phyloP scores from a whole-genome alignment of 2,888 invertebrate genomes.

The Rotaria socialis region DNA sequence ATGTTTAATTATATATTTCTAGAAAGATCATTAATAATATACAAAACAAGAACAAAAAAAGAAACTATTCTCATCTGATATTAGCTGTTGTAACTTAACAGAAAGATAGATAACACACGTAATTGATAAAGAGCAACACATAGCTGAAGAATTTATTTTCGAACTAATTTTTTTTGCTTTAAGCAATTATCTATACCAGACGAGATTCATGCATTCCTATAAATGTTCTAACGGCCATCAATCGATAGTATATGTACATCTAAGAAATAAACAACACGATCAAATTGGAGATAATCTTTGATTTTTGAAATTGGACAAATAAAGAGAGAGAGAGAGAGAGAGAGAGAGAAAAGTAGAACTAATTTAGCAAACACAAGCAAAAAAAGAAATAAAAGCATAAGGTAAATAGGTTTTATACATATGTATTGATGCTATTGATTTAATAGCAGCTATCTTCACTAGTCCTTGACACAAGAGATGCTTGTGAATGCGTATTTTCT shows the following conservation, averaged over 20 bases:
- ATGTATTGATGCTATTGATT: neutral
- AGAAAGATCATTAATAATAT: neutral
- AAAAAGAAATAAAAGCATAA: neutral
- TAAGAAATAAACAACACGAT: neutral
- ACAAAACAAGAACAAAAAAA: neutral
- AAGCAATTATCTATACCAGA: neutral
- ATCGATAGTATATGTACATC: neutral
- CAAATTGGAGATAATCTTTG: neutral
- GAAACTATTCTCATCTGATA: neutral
- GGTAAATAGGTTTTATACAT: neutral
- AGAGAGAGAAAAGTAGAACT: neutral
- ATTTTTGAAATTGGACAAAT: neutral
- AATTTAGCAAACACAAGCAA: too few species aligned
- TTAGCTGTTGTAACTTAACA: neutral
- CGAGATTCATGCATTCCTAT: neutral
- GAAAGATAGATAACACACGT: neutral
- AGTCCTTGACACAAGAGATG: neutral
- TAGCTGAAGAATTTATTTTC: neutral
- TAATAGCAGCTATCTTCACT: constrained; percentile 18
- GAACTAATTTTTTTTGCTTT: neutral
- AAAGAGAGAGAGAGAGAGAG: too few species aligned
- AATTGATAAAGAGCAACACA: neutral
- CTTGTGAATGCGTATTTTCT: neutral
- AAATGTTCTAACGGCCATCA: neutral
- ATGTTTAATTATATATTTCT: neutral